These are phyloP conservation scores for Ormyrus rosae DNA, from an alignment of 2,888 invertebrate genomes.

Conservation along the genomic window DNA sequence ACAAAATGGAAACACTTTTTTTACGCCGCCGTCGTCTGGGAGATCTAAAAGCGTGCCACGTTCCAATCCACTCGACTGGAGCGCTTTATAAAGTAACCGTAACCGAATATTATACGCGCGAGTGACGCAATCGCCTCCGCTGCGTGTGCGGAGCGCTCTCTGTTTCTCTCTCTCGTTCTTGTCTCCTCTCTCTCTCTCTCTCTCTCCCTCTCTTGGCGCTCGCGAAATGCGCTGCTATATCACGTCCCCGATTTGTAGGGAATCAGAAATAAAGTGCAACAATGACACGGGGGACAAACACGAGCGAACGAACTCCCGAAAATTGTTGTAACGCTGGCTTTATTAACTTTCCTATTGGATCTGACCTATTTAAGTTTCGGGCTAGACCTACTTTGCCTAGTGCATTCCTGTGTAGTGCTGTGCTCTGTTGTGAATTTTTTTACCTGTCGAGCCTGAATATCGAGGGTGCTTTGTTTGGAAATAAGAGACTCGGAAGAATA, in stretches of 20 bases:
- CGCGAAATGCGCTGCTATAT: background rate
- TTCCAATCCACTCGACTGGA: conserved; percentile 52
- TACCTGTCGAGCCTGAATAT: no score
- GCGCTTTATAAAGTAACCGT: conserved; percentile 56
- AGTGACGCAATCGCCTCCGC: conserved; percentile 56
- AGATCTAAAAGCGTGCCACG: conserved; percentile 55
- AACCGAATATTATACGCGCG: conserved; percentile 56
- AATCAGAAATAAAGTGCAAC: conserved; percentile 38
- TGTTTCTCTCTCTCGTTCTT: conserved; percentile 57
- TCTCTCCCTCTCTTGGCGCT: background rate
- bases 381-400: no score
- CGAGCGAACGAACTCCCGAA: no score
- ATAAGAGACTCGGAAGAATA: no score
- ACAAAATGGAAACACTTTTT: conserved; percentile 13
- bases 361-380: no score
- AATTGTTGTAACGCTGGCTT: no score
- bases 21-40: background rate
- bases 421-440: no score
- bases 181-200: conserved; percentile 50
- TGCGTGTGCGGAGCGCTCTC: conserved; percentile 54
- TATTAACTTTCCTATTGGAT: no score
- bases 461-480: no score
- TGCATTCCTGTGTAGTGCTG: no score
- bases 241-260: conserved; percentile 31
- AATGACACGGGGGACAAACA: conserved; percentile 8